Percentiles rank a stretch among this genome's conserved stretches.
Evolutionary conservation across 2,797 vertebrate genomes (phyloP).

Genomic region (Sylvilagus floridanus): DNA sequence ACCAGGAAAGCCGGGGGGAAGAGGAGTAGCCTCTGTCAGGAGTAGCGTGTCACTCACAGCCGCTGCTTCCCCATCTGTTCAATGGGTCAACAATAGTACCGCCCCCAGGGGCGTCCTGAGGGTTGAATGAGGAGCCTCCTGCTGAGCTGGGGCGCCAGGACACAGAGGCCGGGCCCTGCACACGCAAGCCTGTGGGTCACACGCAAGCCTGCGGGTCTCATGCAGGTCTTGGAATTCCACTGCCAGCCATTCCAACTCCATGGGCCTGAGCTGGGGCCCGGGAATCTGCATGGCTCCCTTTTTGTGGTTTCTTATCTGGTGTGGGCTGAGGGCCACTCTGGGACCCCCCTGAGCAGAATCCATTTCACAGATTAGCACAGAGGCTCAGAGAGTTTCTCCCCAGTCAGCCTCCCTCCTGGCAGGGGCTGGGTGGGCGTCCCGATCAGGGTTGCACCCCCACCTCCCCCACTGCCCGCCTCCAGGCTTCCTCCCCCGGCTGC

Average conservation of each 20-base stretch:
- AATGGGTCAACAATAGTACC: not conserved
- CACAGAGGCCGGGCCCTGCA: not conserved
- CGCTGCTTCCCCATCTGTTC: not conserved
- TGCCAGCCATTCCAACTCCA: not conserved
- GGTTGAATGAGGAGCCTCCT: not conserved
- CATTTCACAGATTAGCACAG: not conserved
- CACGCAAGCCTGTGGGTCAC: too few relatives aligned
- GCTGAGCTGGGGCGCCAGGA: not conserved
- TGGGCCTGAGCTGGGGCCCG: not conserved
- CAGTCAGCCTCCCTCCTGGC: not conserved
- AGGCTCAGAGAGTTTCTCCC: not conserved
- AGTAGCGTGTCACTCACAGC: not conserved
- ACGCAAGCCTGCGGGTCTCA: too few relatives aligned
- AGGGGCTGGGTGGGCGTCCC: not conserved
- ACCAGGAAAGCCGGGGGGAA: not conserved
- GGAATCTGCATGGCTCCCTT: not conserved
- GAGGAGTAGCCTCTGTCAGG: not conserved
- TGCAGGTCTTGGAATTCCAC: rapidly evolving
- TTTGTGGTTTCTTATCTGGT: too few relatives aligned
- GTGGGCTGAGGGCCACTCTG: not conserved
- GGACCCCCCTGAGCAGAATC: not conserved
- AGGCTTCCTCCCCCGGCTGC: conserved; percentile 15
- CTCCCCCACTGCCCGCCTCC: not conserved
- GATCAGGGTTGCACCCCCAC: not conserved
- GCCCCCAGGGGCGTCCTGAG: not conserved